These are phyloP conservation scores for Pachyuromys duprasi DNA, from an alignment of 2,797 vertebrate genomes.

Conservation along the genomic window DNA sequence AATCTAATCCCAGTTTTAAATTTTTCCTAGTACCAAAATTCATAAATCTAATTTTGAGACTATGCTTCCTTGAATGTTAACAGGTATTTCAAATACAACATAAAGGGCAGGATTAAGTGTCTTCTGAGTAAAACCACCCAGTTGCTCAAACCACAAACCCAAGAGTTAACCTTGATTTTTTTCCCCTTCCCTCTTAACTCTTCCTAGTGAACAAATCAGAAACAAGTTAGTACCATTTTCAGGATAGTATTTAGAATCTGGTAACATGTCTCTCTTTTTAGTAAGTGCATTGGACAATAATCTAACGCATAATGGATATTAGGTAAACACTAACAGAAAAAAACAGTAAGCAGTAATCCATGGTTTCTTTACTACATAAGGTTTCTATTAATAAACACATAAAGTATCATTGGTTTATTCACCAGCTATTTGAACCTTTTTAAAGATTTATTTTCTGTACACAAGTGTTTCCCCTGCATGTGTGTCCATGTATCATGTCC, in stretches of 20 bases:
- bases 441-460: background rate
- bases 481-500: background rate
- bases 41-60: constrained; percentile 13
- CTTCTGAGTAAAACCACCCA: constrained; percentile 16
- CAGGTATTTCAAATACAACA: constrained; percentile 53
- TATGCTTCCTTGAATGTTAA: constrained; percentile 27
- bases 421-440: background rate
- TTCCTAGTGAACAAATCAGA: constrained; percentile 1
- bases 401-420: constrained; percentile 21
- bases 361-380: background rate
- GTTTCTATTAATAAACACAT: constrained; percentile 55
- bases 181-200: background rate
- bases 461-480: background rate
- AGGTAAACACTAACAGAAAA: background rate
- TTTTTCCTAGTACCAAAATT: constrained; percentile 13
- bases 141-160: background rate
- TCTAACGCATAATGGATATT: background rate
- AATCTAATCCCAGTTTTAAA: constrained; percentile 43
- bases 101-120: constrained; percentile 24
- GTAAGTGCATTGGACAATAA: background rate
- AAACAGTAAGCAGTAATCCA: constrained; percentile 17
- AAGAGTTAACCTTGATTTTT: constrained; percentile 24
- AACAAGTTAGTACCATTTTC: constrained; percentile 21
- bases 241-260: constrained; percentile 25
- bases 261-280: background rate